Evolutionary conservation across 2,888 invertebrate species (phyloP).

Genomic region (Lagria hirta): DNA sequence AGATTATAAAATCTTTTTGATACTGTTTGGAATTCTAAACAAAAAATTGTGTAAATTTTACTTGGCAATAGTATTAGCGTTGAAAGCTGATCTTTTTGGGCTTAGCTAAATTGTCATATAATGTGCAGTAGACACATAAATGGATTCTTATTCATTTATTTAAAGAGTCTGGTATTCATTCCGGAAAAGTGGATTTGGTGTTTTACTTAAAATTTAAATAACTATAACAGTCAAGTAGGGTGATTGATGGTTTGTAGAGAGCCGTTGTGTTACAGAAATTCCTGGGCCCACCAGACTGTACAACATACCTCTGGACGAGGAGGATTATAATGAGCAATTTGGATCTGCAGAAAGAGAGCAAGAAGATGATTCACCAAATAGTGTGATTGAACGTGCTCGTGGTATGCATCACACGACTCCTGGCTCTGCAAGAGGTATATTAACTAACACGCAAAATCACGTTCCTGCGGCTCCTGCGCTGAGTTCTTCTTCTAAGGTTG

Average conservation of each 20-base stretch:
- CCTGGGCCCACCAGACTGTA: slow-evolving; percentile 68
- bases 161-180: no score
- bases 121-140: no score
- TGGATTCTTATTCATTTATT: no score
- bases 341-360: slow-evolving; percentile 73
- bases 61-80: no score
- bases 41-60: no score
- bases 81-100: no score
- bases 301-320: slow-evolving; percentile 56
- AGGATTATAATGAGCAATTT: slow-evolving; percentile 66
- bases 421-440: slow-evolving; percentile 27
- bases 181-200: no score
- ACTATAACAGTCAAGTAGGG: slow-evolving; percentile 2
- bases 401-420: slow-evolving; percentile 27
- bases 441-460: slow-evolving; percentile 38
- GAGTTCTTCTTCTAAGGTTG: slow-evolving; percentile 29
- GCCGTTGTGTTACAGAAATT: slow-evolving; percentile 61
- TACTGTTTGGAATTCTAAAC: no score
- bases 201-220: slow-evolving; percentile 4
- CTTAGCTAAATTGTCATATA: no score
- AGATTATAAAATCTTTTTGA: no score
- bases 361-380: slow-evolving; percentile 59
- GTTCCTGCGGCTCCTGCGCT: slow-evolving; percentile 40
- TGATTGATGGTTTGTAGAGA: slow-evolving; percentile 6
- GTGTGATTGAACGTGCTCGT: slow-evolving; percentile 41